Base-by-base conservation (phyloP, 2,888 invertebrate species). In the Liposcelis brunnea region DNA sequence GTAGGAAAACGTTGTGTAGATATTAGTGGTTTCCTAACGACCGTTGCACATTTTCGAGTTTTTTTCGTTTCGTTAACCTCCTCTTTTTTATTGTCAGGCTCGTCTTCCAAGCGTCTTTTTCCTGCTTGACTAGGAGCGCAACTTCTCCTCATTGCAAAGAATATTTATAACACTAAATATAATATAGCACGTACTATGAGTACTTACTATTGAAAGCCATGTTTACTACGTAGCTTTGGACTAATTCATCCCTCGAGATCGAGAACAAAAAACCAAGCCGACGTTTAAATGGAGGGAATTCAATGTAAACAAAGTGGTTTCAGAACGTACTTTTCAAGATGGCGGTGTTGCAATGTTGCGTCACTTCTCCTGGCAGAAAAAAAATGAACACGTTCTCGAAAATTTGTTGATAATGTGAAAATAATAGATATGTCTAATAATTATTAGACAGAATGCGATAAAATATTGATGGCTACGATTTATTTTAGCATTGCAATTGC, bases 121-220 rank as follows among this genome's bases (percentile, higher is more conserved):
- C 45, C 11, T 7, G 48, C 6, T 34, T 54, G 54, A 49, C 54
- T 54, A 14, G 54, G 54, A 3, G 53, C 52, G 16, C 42, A 40
- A 44, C 52, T 53, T 43, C 54, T 34, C 7, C 53, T 47, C 54
- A 55, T 54, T 31, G 33, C 16, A 36, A 10, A 10, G 37, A 36
- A 35, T 16, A 7, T 4, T 15, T 15, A 35, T 35, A 7, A 35
- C 4, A 4, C 16, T 15, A 35, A n/a, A n/a, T n/a, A n/a, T 10
- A 32, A 32, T 32, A 35, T 15, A 35, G 7, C 14, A 10, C 12
- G 7, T 7, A 40, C 40, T 18, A 18, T n/a, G 6, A 18, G 16
- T 40, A 40, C 40, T 40, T 40, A 40, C 40, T 40, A 40, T 19
- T 19, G 21, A 40, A 18, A 5, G 40, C 40, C 40, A 40, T 40